Conservation (phyloP, 1,140 invertebrate species). For the Drosophila burlai region DNA sequence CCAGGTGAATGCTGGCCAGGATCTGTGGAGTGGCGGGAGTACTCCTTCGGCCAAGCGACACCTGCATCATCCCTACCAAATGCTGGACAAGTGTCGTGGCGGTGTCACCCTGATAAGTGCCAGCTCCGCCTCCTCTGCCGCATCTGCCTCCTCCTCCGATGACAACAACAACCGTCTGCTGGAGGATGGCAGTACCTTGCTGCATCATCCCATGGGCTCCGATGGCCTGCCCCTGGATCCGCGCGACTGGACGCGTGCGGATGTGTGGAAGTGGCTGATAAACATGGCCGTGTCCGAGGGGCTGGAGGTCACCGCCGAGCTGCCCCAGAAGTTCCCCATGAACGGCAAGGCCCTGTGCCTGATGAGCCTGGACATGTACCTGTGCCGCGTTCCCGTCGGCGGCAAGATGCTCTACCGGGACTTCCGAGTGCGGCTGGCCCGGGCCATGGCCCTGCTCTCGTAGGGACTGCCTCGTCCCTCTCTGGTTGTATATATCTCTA, state of each 20-base stretch:
- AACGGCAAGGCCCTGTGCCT: conserved; percentile 92
- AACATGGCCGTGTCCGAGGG: conserved; percentile 87
- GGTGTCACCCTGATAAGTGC: conserved; percentile 41
- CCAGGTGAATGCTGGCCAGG: conserved; percentile 70
- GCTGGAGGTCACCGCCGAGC: conserved; percentile 85
- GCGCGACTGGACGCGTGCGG: conserved; percentile 88
- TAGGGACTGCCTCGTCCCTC: conserved; percentile 30
- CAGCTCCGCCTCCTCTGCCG: background rate
- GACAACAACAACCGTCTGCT: conserved; percentile 64
- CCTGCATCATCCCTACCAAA: conserved; percentile 69
- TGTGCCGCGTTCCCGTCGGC: conserved; percentile 88
- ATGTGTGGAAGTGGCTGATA: conserved; percentile 89
- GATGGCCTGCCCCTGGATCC: conserved; percentile 88
- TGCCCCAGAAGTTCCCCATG: conserved; percentile 89
- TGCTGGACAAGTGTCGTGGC: conserved; percentile 71
- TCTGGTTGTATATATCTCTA: conserved; percentile 69
- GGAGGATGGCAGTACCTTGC: conserved; percentile 31
- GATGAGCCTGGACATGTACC: conserved; percentile 91
- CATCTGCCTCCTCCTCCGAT: conserved; percentile 33
- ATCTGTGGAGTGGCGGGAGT: conserved; percentile 59
- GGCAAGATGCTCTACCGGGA: conserved; percentile 88
- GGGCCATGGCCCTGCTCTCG: conserved; percentile 77
- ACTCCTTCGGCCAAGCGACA: conserved; percentile 51
- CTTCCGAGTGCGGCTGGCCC: conserved; percentile 82
- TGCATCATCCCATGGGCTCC: conserved; percentile 69